Base-by-base conservation (phyloP, 1,140 invertebrate genomes). In the Planococcus citri region DNA sequence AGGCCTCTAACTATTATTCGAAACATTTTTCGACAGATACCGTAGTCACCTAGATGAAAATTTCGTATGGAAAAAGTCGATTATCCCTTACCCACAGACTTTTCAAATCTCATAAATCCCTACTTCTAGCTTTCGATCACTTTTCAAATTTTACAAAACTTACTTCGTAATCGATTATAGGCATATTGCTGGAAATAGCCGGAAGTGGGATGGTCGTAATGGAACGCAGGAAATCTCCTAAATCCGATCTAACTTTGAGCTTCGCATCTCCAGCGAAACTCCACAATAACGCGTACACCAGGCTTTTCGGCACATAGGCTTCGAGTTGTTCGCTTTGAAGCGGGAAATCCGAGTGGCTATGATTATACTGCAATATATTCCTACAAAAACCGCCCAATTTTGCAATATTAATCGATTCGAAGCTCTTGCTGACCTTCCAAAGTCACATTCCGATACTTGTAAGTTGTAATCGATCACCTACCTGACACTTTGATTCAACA, bases 201-300 rank as follows among this genome's bases (percentile, higher is more conserved):
- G 97, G 97, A 68, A 99, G 80, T 20, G 90, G 86, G 74, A 99
- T 88, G 0, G 96, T 98, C 0, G 95, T 98, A 12, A 95, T 90
- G 21, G 91, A 92, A 72, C 95, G 84, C 72, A 99, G 89, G 78
- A 96, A 99, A 77, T 99, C 94, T 2, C 96, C 94, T 58, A 99
- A 80, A 78, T 98, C 94, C 68, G 92, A 89, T 70, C 89, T 76
- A 29, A 94, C 90, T 82, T 98, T 98, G 2, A 99, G 82, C 80
- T 96, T 97, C 12, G 94, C 94, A 82, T 99, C 97, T 57, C 97
- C 97, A 71, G 94, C 88, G 76, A 99, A 98, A 71, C 95, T 95
- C 97, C 97, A 99, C 6, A 99, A 79, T 17, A 99, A 78, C 0
- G 91, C 89, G 79, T 97, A 95, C 0, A 98, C 84, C 27, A 99